Conservation (phyloP, 2,113 vertebrate genomes). For the Tenrec ecaudatus region DNA sequence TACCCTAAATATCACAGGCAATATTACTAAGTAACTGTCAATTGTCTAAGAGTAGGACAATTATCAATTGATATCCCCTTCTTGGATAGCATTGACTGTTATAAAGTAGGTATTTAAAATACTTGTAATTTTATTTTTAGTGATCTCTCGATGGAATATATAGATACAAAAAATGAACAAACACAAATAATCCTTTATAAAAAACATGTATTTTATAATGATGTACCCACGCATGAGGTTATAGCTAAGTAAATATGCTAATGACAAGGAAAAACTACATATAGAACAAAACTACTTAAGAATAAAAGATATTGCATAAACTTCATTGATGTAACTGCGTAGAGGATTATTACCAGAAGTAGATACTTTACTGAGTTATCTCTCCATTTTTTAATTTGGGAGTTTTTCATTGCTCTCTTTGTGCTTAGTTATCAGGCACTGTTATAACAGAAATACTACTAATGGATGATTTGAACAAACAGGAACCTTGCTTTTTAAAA, state of each 20-base stretch:
- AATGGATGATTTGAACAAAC: background rate
- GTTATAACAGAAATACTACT: background rate
- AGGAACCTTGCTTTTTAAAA: background rate
- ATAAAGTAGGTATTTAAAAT: background rate
- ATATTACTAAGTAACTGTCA: slow-evolving; percentile 7
- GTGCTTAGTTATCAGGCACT: background rate
- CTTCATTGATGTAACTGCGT: background rate
- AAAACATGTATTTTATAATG: slow-evolving; percentile 22
- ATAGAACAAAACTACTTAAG: background rate
- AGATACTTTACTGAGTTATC: background rate
- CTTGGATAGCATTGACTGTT: slow-evolving; percentile 3
- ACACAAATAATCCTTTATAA: background rate
- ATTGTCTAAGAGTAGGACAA: background rate
- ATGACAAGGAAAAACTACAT: background rate
- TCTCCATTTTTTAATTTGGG: slow-evolving; percentile 12
- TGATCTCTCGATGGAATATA: slow-evolving; percentile 6
- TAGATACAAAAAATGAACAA: background rate
- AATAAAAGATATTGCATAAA: background rate
- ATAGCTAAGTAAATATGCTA: slow-evolving; percentile 14
- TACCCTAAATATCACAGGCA: background rate
- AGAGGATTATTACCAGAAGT: background rate
- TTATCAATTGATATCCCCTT: background rate
- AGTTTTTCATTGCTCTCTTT: slow-evolving; percentile 6
- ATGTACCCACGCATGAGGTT: background rate
- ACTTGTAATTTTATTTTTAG: slow-evolving; percentile 56